Percentiles rank a stretch among this genome's conserved stretches.
Evolutionary conservation across 2,797 vertebrate genomes (phyloP).

Genomic region (Melanogrammus aeglefinus): DNA sequence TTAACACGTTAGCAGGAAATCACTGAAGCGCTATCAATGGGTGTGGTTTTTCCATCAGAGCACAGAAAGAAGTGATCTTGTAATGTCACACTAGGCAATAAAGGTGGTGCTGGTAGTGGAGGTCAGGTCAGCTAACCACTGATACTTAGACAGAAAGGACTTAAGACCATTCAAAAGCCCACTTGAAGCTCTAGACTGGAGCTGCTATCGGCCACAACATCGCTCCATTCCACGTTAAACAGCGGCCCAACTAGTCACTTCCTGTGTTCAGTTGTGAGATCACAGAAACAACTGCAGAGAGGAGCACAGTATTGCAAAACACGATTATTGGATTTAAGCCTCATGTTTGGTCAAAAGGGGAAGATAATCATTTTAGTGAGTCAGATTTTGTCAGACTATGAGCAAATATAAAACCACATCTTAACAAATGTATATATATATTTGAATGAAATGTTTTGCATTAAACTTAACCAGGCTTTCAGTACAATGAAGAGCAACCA

Average conservation of each 20-base stretch:
- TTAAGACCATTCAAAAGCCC: neutral
- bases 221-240: neutral
- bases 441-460: neutral
- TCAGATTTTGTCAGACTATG: neutral
- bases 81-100: neutral
- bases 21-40: neutral
- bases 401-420: neutral
- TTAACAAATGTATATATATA: neutral
- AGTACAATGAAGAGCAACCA: neutral
- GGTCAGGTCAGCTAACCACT: neutral
- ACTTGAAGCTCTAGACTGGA: neutral
- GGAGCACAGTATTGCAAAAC: constrained; percentile 12
- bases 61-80: neutral
- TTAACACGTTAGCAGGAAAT: neutral
- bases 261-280: constrained; percentile 41
- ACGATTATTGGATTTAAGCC: neutral
- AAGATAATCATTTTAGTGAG: neutral
- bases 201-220: neutral
- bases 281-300: constrained; percentile 35
- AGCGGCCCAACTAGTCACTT: neutral
- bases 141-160: neutral
- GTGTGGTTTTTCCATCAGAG: neutral
- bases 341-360: neutral
- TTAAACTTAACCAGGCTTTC: neutral
- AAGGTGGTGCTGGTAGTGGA: neutral